Conservation (phyloP, 2,797 vertebrate genomes). For the Delichon dasypus region DNA sequence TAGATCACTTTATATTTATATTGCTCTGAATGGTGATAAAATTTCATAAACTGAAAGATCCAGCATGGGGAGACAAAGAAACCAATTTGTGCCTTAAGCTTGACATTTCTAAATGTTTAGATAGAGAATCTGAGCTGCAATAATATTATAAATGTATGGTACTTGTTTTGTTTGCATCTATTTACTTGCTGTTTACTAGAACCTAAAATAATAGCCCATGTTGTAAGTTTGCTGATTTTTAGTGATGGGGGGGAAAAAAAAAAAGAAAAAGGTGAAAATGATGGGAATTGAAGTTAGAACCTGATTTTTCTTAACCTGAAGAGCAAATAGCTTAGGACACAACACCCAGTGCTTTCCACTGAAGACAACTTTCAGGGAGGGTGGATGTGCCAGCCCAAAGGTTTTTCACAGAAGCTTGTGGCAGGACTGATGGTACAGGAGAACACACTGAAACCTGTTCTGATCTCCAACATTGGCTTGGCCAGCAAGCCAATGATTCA, state of each 20-base stretch:
- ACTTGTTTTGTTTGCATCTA: neutral
- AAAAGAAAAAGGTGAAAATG: neutral
- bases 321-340: neutral
- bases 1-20: neutral
- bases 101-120: neutral
- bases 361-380: neutral
- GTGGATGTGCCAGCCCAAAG: neutral
- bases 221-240: neutral
- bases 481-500: fast-evolving
- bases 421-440: neutral
- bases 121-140: neutral
- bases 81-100: neutral
- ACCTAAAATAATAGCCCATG: neutral
- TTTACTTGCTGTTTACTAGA: neutral
- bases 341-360: fast-evolving
- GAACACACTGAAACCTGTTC: neutral
- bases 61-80: fast-evolving
- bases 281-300: neutral
- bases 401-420: neutral
- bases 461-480: fast-evolving
- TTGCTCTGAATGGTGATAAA: neutral
- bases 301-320: neutral
- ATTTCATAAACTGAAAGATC: neutral
- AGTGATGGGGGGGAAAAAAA: neutral
- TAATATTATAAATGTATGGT: neutral